Base-by-base conservation (phyloP, 2,113 vertebrate species). In the Zosterops borbonicus region DNA sequence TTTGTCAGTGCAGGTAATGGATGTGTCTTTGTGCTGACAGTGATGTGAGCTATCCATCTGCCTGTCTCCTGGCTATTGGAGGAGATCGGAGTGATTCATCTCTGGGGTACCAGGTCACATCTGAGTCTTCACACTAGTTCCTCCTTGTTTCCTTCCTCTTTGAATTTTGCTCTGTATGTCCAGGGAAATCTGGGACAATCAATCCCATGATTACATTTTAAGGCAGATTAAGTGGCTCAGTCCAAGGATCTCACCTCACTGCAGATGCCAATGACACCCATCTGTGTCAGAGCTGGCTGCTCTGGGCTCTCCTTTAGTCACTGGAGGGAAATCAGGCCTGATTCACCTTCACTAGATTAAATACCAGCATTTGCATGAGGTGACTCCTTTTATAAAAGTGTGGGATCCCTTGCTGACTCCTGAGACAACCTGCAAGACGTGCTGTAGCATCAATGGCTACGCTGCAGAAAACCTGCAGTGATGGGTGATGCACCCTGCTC, bases 371-470 rank as follows among this genome's bases (percentile, higher is more conserved):
- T 70, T 74, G 39, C 68, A 58, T 2, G 2, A 44, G 47, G 13
- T 80, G 59, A 83, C 33, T 80, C 76, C 81, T 5, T 8, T 42
- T 59, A 27, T 12, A 39, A 58, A 88, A 74, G 21, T 58, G n/a
- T 47, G 46, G 62, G 7, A 60, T 85, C 18, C 33, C 28, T 50
- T 69, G 37, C 29, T 93, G 85, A 29, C 55, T 77, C 37, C 10
- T 17, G 59, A 53, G 23, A 50, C 33, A 78, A 19, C 47, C 55
- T 89, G 55, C 28, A 35, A 1, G 14, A 42, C 56, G 4, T 0
- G 4, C 25, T 76, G 12, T 0, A 1, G 35, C 33, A 39, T 20
- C 0, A 0, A 63, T 25, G 33, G 42, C 59, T 62, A 8, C 0
- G 0, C 44, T 68, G 49, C 19, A 33, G 65, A 44, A 53, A 65